Conservation (phyloP, 2,888 invertebrate genomes). For the Plusia festucae region DNA sequence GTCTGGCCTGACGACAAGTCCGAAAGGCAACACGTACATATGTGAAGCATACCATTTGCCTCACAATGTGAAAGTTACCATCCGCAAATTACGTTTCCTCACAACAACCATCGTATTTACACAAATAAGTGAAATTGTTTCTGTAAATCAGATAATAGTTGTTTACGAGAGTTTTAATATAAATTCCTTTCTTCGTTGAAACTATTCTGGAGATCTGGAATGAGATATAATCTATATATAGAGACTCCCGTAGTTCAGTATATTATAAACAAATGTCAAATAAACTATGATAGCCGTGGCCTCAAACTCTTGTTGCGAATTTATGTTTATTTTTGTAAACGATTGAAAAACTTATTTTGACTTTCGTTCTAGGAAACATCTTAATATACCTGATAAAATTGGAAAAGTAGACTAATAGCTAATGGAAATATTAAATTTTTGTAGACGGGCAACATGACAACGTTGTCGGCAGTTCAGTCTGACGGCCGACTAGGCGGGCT, state of each 20-base stretch:
- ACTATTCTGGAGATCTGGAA: constrained; percentile 11
- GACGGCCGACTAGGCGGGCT: constrained; percentile 70
- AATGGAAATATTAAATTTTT: constrained; percentile 38
- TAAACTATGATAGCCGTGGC: constrained; percentile 38
- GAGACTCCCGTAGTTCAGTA: constrained; percentile 17
- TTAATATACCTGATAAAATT: constrained; percentile 25
- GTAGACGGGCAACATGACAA: constrained; percentile 50
- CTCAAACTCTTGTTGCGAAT: constrained; percentile 31
- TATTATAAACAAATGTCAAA: constrained; percentile 49
- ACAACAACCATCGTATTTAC: constrained; percentile 16
- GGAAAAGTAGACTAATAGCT: constrained; percentile 47
- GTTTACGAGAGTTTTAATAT: constrained; percentile 16
- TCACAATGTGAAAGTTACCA: constrained; percentile 75
- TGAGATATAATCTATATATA: constrained; percentile 43
- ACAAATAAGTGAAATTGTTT: constrained; percentile 32
- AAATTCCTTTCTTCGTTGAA: constrained; percentile 14
- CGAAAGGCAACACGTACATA: constrained; percentile 51
- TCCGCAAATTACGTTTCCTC: constrained; percentile 54
- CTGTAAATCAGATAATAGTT: constrained; percentile 15
- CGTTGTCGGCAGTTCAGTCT: constrained; percentile 56
- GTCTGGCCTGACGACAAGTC: constrained; percentile 74
- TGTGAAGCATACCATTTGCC: constrained; percentile 62
- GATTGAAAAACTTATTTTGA: constrained; percentile 19
- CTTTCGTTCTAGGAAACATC: constrained; percentile 24
- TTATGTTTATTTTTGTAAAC: constrained; percentile 24